A percentile compares a stretch with the other conserved stretches of the same genome.
Evolutionary conservation across 2,113 vertebrate genomes (phyloP).

Genomic region (Tupaia tana): DNA sequence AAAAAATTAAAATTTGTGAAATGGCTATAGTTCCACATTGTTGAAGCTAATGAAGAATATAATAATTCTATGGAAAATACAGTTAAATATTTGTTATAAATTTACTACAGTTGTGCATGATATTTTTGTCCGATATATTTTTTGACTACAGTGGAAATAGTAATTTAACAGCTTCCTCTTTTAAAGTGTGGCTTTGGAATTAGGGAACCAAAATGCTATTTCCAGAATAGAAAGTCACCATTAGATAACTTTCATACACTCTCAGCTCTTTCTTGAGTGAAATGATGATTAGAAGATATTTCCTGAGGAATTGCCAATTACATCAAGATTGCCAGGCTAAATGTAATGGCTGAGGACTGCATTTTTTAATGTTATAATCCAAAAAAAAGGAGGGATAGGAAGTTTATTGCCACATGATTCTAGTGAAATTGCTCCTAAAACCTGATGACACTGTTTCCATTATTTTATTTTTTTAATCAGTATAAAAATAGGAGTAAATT

Average conservation of each 20-base stretch:
- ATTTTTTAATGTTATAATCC: background rate
- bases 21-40: background rate
- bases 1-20: slow-evolving; percentile 18
- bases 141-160: background rate
- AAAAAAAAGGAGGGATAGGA: fast-evolving
- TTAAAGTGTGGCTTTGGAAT: background rate
- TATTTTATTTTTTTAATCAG: background rate
- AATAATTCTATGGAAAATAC: background rate
- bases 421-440: background rate
- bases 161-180: background rate
- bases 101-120: background rate
- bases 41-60: slow-evolving; percentile 1
- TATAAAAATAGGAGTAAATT: background rate
- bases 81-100: background rate
- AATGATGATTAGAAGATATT: background rate
- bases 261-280: slow-evolving; percentile 11
- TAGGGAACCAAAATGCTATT: background rate
- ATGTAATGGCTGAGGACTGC: background rate
- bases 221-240: background rate
- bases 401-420: background rate
- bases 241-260: background rate
- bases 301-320: background rate
- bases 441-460: background rate
- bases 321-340: background rate
- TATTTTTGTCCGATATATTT: background rate